Evolutionary conservation across 2,113 vertebrate genomes (phyloP).

Genomic region (Petrocephalus microphthalmus): DNA sequence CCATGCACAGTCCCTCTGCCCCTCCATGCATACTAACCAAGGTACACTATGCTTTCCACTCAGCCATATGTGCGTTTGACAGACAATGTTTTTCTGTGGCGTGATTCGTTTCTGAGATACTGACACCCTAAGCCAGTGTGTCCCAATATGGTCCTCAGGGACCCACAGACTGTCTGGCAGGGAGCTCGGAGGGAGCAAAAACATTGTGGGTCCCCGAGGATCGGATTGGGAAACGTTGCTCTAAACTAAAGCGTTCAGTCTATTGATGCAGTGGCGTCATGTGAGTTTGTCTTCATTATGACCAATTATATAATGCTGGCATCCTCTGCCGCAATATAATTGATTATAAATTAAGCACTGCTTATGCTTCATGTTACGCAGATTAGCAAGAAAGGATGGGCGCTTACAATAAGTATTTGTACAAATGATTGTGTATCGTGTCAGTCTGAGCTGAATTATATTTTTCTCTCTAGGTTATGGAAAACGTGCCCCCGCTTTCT

Average conservation of each 20-base stretch:
- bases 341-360: slow-evolving; percentile 2
- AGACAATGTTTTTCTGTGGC: not conserved
- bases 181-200: not conserved
- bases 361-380: slow-evolving; percentile 14
- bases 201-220: not conserved
- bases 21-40: slow-evolving; percentile 58
- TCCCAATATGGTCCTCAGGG: not conserved
- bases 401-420: not conserved
- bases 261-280: not conserved
- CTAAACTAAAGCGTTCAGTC: not conserved
- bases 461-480: slow-evolving; percentile 58
- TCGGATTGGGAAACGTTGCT: not conserved
- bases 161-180: not conserved
- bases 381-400: not conserved
- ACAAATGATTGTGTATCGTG: not conserved
- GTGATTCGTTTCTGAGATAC: not conserved
- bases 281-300: slow-evolving; percentile 7
- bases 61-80: not conserved
- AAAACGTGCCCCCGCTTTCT: slow-evolving; percentile 62
- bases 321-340: not conserved
- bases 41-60: slow-evolving; percentile 48
- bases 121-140: not conserved
- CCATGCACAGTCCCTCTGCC: slow-evolving; percentile 60
- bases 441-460: not conserved
- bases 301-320: slow-evolving; percentile 5